Evolutionary conservation across 1,140 invertebrate species (phyloP), one percentile per base, ranked within the genome.

Genomic region (Microplitis demolitor): DNA sequence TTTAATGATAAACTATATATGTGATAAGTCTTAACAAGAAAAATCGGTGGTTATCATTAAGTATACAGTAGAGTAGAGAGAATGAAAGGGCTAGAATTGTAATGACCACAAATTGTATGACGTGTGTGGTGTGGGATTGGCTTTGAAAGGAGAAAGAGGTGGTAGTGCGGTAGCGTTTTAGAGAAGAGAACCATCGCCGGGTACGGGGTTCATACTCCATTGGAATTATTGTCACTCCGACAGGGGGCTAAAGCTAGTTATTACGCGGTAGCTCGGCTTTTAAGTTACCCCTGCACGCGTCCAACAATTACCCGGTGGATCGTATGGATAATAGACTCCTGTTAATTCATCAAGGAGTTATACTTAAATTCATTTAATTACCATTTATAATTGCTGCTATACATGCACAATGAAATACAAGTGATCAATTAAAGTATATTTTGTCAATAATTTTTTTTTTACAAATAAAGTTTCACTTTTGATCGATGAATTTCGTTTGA

Each of bases 161-260:
- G 24, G 24, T 24, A 24, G 24, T 24, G 24, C 24, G 24, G 24
- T 24, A 24, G 24, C 24, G 24, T 24, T 24, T 24, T 24, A 24
- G 24, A 24, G 24, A 24, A 24, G 24, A 24, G 24, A 24, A 24
- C 24, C 6, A 45, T 45, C 11, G 39, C 6, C 5, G 39, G 39
- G 60, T 61, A 61, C 4, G 35, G 54, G 67, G 31, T n/a, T 37
- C 37, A 77, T 54, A 70, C 74, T 73, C 77, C 77, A 78, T 74
- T 74, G 54, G 73, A 72, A 73, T 74, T 68, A 71, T 70, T 66
- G 64, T 56, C 66, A 60, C 72, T 45, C 2, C 6, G 6, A 45
- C 39, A 45, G 33, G 14, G 45, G 39, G 33, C n/a, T 34, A 33
- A 63, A 67, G 56, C 54, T 56, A 45, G 33, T 73, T 68, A 62